Evolutionary conservation across 2,113 vertebrate species (phyloP).

Genomic region (Prionailurus bengalensis): DNA sequence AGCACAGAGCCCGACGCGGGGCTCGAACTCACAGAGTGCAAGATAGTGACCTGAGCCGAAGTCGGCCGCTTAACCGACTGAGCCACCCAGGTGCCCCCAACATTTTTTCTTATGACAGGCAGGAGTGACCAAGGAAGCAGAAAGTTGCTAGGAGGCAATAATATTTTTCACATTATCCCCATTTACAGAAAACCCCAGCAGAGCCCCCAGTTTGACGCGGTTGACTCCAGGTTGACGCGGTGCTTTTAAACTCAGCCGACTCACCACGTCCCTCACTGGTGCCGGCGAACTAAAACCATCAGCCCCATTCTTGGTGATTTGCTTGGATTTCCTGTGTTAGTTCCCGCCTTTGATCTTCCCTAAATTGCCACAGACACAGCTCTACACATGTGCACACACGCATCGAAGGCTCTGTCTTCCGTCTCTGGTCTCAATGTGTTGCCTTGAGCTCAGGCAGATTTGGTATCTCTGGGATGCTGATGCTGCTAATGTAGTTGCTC

Average conservation of each 20-base stretch:
- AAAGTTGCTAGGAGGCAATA: constrained; percentile 14
- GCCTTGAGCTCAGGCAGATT: background rate
- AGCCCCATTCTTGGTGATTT: constrained; percentile 46
- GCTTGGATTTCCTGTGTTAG: constrained; percentile 44
- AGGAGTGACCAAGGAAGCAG: background rate
- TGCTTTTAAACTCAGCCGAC: constrained; percentile 62
- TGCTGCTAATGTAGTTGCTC: background rate
- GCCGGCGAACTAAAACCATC: constrained; percentile 59
- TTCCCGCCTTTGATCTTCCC: constrained; percentile 37
- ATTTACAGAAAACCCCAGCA: background rate
- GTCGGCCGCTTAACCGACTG: no score
- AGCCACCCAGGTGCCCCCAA: no score
- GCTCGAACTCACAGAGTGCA: no score
- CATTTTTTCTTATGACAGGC: constrained; percentile 33
- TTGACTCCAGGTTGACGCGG: background rate
- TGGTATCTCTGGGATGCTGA: background rate
- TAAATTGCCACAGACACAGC: background rate
- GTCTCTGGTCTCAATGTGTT: background rate
- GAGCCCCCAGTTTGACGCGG: background rate
- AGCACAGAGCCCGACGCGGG: no score
- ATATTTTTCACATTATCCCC: constrained; percentile 45
- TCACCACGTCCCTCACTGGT: background rate
- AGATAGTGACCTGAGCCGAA: no score
- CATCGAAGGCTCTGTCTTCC: background rate
- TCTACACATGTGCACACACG: background rate